Base-by-base conservation (phyloP, 30 jellyfish, hydroid and myxozoan genomes). In the Phacellophora camtschatica region DNA sequence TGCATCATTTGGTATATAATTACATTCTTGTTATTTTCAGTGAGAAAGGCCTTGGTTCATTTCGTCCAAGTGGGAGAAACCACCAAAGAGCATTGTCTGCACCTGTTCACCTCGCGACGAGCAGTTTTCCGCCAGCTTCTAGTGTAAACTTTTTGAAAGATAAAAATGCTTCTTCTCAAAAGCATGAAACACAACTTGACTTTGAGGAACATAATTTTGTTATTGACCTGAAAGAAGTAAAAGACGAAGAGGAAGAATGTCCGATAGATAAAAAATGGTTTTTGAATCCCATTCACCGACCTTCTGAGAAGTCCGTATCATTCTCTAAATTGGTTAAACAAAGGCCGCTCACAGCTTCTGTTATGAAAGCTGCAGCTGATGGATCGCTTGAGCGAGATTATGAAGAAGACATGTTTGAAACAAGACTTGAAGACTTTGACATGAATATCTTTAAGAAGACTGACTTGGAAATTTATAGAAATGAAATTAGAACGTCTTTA, bases 261-360 rank as follows among this genome's bases (percentile, higher is more conserved):
- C 19, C 4, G 5, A 57, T 24, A n/a, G 27, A 51, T 30, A 28
- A 30, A 16, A 63, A 30, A 2, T 85, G 96, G 96, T 85, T 56
- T 46, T 16, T 74, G 28, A 66, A 77, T 37, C 96, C 96, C 10
- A 33, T 59, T 9, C 84, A 74, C 29, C 77, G 96, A 23, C 84
- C 88, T 16, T 29, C n/a, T 22, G 80, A 49, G 11, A 77, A 42
- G 0, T 29, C 81, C n/a, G 19, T 32, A 11, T 62, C 83, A 18
- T 80, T 54, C 36, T 64, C 91, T 7, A 84, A 80, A 27, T 36
- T 80, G 23, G 54, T 80, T 16, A 57, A 65, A 30, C 18, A 35
- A 1, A 64, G 53, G 69, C 91, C 91, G 35, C 71, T 80, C 11
- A 46, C 81, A 2, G 86, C 86, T 13, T 56, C 94, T 10, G 94